These are phyloP conservation scores for Enteromius fasciolatus DNA, from an alignment of 2,797 vertebrate genomes.

Conservation along the genomic window DNA sequence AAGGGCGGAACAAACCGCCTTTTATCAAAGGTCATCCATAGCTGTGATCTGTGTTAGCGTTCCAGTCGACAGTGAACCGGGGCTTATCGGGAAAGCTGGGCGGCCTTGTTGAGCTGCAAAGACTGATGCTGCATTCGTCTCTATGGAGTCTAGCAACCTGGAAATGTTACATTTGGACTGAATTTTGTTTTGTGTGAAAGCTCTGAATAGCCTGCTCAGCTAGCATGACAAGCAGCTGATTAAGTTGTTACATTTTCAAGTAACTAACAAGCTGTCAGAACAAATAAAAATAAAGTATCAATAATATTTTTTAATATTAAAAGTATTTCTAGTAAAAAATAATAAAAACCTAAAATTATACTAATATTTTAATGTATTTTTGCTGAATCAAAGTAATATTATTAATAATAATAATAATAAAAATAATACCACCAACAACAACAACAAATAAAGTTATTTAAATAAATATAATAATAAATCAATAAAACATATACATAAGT, in stretches of 20 bases:
- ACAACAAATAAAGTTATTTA: too few relatives aligned
- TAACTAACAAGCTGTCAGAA: background rate
- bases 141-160: background rate
- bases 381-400: background rate
- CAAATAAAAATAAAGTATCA: background rate
- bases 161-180: background rate
- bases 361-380: background rate
- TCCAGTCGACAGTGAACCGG: constrained; percentile 11
- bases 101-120: constrained; percentile 12
- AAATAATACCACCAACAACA: background rate
- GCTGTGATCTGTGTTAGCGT: constrained; percentile 37
- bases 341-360: background rate
- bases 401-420: background rate
- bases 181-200: background rate
- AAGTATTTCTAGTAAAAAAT: background rate
- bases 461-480: too few relatives aligned
- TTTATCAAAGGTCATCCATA: constrained; percentile 54
- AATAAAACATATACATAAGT: too few relatives aligned
- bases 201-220: background rate
- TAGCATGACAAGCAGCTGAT: background rate
- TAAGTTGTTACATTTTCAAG: background rate
- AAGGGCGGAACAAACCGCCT: constrained; percentile 28
- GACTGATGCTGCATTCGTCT: background rate
- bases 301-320: background rate
- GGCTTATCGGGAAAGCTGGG: constrained; percentile 28